Percentiles rank a stretch among this genome's conserved stretches.
phyloP scores from a whole-genome alignment of 92 coral and sea anemone species.

The Porites divaricata region DNA sequence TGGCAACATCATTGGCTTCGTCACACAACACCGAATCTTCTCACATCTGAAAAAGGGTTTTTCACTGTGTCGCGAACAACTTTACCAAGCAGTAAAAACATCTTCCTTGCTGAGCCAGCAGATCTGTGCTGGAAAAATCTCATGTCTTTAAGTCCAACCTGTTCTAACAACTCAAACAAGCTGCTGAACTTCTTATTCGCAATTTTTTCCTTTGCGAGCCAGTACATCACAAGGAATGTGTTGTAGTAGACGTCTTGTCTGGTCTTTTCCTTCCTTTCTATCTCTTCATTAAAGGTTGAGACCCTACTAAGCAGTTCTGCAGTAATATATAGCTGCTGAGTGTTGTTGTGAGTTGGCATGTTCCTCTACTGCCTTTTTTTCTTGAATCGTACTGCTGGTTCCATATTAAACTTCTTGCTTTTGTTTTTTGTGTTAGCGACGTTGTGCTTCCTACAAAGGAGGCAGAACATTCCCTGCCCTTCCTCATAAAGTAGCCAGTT shows the following conservation, averaged over 20 bases:
- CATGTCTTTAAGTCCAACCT: conserved; percentile 60
- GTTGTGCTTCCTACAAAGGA: conserved; percentile 52
- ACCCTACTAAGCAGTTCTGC: conserved; percentile 57
- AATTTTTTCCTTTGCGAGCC: conserved; percentile 72
- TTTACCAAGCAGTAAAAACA: conserved; percentile 64
- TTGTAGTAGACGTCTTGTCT: conserved; percentile 58
- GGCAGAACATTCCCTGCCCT: conserved; percentile 65
- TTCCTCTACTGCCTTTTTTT: conserved; percentile 50
- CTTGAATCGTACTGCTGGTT: conserved; percentile 51
- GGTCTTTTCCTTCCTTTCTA: conserved; percentile 24
- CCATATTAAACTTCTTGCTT: conserved; percentile 36
- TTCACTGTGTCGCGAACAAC: conserved; percentile 37
- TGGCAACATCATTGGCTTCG: conserved; percentile 61
- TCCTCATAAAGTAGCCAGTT: conserved; percentile 51
- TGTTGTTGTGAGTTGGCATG: conserved; percentile 64
- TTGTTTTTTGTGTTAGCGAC: conserved; percentile 41
- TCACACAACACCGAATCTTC: conserved; percentile 66
- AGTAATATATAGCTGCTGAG: conserved; percentile 37
- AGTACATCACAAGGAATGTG: conserved; percentile 61
- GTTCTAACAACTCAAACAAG: conserved; percentile 57
- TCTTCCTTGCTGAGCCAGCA: conserved; percentile 67
- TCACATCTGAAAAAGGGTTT: conserved; percentile 31
- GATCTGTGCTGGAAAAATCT: conserved; percentile 72
- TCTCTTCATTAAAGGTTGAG: conserved; percentile 45
- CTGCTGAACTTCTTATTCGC: conserved; percentile 62